Evolutionary conservation across 2,797 vertebrate genomes (phyloP), one percentile per base, ranked within the genome.

Genomic region (Eulemur albifrons): DNA sequence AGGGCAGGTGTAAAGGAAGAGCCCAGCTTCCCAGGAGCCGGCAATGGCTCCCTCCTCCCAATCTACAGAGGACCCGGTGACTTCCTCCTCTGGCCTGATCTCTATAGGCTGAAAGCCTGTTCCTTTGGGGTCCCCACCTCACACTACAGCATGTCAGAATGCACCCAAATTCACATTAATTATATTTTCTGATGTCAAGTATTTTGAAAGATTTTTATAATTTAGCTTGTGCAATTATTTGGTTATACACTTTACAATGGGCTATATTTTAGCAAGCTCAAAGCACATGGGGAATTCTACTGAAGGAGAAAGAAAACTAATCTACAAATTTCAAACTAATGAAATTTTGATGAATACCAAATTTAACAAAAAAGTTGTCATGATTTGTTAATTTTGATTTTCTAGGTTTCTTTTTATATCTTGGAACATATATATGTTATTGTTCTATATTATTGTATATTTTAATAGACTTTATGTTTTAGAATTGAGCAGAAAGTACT

Each of bases 351-450:
- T 27, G 52, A 81, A 25, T 5, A 18, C 10, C 18, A 57, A 57
- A n/a, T 38, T 81, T 40, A 81, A 65, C 14, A 65, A 48, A 38
- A 38, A 67, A 30, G 11, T 85, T 43, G 14, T 43, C 7, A 20
- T 38, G 67, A 81, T 21, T 32, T 75, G 21, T 48, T 81, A 59
- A 54, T 48, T 57, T 73, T 50, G 45, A 75, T 50, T 85, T 87
- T 79, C 21, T 40, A 84, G n/a, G n/a, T n/a, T 77, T 76, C 21
- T 23, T 88, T 88, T 88, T 43, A 59, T 63, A 43, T 81, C 48
- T 88, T 45, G 17, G 54, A 88, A 52, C 27, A 2, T 38, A 69
- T 38, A 17, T 6, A 63, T 32, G 13, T 12, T 20, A 20, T 57
- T 40, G 40, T 32, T 67, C 69, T 54, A n/a, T 35, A 48, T 32